Evolutionary conservation across 2,888 invertebrate genomes (phyloP).

Genomic region (Drosophila meridiana): DNA sequence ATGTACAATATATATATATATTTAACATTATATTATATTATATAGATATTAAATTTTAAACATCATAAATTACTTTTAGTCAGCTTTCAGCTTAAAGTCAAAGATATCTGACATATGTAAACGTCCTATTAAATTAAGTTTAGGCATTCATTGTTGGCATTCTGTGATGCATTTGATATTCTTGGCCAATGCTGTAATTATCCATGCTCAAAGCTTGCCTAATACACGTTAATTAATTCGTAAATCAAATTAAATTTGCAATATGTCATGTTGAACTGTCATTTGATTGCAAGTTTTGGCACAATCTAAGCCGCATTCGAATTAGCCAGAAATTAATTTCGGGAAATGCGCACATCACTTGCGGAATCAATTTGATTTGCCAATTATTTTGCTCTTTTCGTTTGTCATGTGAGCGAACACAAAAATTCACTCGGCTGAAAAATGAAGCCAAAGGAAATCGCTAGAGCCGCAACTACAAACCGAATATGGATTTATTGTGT

Average conservation of each 20-base stretch:
- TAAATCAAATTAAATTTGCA: not conserved
- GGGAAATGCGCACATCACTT: slow-evolving; percentile 34
- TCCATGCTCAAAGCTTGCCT: not conserved
- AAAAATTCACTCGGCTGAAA: slow-evolving; percentile 40
- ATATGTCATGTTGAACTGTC: not conserved
- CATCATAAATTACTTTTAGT: too few species aligned
- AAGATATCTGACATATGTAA: not conserved
- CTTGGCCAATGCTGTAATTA: not conserved
- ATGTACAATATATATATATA: too few species aligned
- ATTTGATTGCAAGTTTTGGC: slow-evolving; percentile 2
- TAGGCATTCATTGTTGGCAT: not conserved
- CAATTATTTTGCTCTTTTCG: slow-evolving; percentile 44
- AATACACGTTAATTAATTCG: not conserved
- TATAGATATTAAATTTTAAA: too few species aligned
- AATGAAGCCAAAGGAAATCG: slow-evolving; percentile 31
- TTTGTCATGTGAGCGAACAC: slow-evolving; percentile 10
- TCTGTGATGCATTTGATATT: not conserved
- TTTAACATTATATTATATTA: too few species aligned
- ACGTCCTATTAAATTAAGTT: not conserved
- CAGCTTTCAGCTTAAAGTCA: not conserved
- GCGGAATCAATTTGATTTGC: slow-evolving; percentile 44
- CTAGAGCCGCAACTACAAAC: slow-evolving; percentile 12
- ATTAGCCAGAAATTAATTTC: slow-evolving; percentile 33
- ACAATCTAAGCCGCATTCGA: slow-evolving; percentile 20
- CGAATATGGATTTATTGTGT: slow-evolving; percentile 58